Percentiles rank a stretch among this genome's conserved stretches.
phyloP scores from a whole-genome alignment of 2,888 invertebrate species.

The Cistogaster globosa region DNA sequence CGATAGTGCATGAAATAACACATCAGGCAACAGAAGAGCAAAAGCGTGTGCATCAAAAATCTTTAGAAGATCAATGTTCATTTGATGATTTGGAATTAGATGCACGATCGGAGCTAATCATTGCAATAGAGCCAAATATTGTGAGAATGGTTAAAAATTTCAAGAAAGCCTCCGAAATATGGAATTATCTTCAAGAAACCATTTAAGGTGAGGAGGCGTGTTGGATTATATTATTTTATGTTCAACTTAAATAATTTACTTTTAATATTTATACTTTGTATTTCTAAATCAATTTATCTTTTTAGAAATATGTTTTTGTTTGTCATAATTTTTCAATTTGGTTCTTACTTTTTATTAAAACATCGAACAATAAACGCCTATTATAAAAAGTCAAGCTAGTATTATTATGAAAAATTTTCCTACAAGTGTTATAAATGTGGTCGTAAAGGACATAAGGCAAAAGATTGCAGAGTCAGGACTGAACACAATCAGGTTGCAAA shows the following conservation, averaged over 20 bases:
- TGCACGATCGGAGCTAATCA: slow-evolving; percentile 32
- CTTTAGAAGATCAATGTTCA: slow-evolving; percentile 11
- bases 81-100: slow-evolving; percentile 29
- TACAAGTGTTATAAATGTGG: neutral
- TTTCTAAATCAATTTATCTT: too few species aligned
- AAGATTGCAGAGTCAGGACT: slow-evolving; percentile 2
- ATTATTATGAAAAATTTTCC: neutral
- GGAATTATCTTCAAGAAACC: slow-evolving; percentile 40
- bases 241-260: too few species aligned
- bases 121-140: slow-evolving; percentile 22
- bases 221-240: too few species aligned
- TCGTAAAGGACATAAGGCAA: slow-evolving; percentile 19
- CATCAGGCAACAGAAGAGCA: neutral
- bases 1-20: neutral
- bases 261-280: too few species aligned
- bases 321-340: too few species aligned
- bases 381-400: too few species aligned
- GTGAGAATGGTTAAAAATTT: slow-evolving; percentile 49
- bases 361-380: too few species aligned
- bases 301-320: too few species aligned
- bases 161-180: slow-evolving; percentile 12
- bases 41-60: slow-evolving; percentile 16
- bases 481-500: slow-evolving; percentile 22
- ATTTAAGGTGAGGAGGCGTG: too few species aligned
- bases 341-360: too few species aligned